phyloP scores from a whole-genome alignment of 2,113 vertebrate genomes.

The Dolichotis patagonum region DNA sequence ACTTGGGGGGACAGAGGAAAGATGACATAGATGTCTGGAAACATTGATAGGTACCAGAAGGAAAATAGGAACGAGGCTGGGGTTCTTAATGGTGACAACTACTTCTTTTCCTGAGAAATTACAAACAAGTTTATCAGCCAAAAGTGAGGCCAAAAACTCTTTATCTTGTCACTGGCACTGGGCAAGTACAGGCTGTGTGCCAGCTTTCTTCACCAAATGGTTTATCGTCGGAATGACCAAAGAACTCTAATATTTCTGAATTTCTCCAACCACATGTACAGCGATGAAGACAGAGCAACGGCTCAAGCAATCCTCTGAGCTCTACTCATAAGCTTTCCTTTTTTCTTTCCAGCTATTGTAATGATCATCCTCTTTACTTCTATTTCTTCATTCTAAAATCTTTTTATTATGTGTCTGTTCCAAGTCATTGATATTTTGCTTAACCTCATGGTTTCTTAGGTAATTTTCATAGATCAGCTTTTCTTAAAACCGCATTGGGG shows the following conservation, averaged over 20 bases:
- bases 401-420: neutral
- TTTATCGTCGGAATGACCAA: neutral
- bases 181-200: neutral
- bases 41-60: neutral
- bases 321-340: neutral
- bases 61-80: neutral
- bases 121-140: neutral
- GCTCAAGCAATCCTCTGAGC: neutral
- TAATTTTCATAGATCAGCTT: neutral
- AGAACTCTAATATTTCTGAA: neutral
- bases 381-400: neutral
- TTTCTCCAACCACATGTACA: neutral
- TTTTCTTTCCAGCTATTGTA: neutral
- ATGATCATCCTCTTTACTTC: neutral
- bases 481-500: neutral
- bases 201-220: neutral
- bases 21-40: neutral
- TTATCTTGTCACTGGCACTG: neutral
- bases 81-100: neutral
- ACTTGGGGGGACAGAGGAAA: neutral
- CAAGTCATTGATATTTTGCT: neutral
- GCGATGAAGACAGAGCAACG: neutral
- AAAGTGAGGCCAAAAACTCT: neutral
- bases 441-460: neutral
- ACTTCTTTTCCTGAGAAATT: neutral